These are phyloP conservation scores for Drosophila hawaiiensis DNA, from an alignment of 2,888 invertebrate species.

Conservation along the genomic window DNA sequence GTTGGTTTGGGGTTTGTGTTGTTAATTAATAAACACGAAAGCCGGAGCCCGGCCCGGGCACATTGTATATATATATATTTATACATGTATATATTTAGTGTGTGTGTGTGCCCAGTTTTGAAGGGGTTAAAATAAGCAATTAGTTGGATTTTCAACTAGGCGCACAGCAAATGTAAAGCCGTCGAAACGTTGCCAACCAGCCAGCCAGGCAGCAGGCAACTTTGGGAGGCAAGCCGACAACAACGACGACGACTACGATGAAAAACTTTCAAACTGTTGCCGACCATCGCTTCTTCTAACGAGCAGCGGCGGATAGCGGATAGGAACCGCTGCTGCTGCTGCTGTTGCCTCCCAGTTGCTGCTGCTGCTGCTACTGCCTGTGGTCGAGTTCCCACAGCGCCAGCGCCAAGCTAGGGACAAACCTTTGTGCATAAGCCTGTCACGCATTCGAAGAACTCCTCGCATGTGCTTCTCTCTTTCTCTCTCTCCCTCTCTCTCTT, in stretches of 20 bases:
- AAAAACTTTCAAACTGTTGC: conserved; percentile 79
- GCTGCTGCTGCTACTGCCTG: conserved; percentile 15
- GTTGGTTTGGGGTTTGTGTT: conserved; percentile 79
- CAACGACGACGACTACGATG: conserved; percentile 62
- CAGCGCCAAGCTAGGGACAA: conserved; percentile 28
- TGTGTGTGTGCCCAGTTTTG: conserved; percentile 73
- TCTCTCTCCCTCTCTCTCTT: neutral
- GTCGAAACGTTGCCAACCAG: conserved; percentile 61
- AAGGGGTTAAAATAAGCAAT: conserved; percentile 84
- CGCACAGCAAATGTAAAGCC: conserved; percentile 73
- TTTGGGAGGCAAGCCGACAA: conserved; percentile 59
- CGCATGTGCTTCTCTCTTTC: conserved; percentile 2
- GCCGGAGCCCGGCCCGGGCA: conserved; percentile 53
- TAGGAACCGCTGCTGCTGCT: conserved; percentile 53
- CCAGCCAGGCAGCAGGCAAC: conserved; percentile 56
- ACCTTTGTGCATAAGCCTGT: conserved; percentile 59
- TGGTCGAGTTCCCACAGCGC: conserved; percentile 37
- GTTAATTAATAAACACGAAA: conserved; percentile 82
- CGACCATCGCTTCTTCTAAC: conserved; percentile 71
- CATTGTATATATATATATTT: conserved; percentile 51
- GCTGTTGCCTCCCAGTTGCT: neutral
- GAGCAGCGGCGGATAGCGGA: conserved; percentile 60
- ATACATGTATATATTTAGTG: conserved; percentile 35
- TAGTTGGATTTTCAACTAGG: conserved; percentile 82
- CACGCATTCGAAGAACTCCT: conserved; percentile 57